phyloP scores from a whole-genome alignment of 2,113 vertebrate genomes.

The Etia nguti region DNA sequence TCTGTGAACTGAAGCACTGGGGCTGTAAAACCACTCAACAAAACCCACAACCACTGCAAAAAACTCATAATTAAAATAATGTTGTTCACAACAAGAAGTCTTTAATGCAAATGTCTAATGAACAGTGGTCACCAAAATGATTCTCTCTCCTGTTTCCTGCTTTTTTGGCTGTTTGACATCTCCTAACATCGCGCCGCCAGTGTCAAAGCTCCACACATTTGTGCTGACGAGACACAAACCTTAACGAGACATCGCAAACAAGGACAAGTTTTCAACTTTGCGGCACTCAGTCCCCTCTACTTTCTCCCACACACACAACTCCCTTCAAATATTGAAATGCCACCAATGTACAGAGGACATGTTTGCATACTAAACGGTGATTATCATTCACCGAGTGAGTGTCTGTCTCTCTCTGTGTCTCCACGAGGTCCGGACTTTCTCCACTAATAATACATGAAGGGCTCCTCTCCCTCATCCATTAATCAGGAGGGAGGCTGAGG shows the following conservation, averaged over 20 bases:
- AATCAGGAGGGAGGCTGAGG: conserved; percentile 61
- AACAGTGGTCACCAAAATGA: background rate
- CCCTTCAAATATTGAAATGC: conserved; percentile 37
- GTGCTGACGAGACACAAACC: background rate
- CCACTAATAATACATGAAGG: conserved; percentile 74
- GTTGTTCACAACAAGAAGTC: background rate
- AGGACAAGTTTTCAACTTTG: background rate
- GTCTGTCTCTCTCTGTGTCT: background rate
- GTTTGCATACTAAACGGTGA: conserved; percentile 57
- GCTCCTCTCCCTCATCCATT: conserved; percentile 64
- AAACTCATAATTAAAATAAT: background rate
- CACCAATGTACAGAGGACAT: conserved; percentile 23
- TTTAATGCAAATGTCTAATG: background rate
- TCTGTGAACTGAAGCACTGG: background rate
- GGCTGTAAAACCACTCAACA: background rate
- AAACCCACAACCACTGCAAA: background rate
- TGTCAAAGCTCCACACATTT: background rate
- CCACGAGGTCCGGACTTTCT: conserved; percentile 44
- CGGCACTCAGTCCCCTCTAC: background rate
- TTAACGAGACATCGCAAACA: background rate
- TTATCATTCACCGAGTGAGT: conserved; percentile 54
- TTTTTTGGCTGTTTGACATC: background rate
- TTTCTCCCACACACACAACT: background rate
- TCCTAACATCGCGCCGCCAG: background rate
- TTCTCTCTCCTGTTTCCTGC: background rate